These are phyloP conservation scores for Drosophila cracens DNA, from an alignment of 2,888 invertebrate species.

Conservation along the genomic window DNA sequence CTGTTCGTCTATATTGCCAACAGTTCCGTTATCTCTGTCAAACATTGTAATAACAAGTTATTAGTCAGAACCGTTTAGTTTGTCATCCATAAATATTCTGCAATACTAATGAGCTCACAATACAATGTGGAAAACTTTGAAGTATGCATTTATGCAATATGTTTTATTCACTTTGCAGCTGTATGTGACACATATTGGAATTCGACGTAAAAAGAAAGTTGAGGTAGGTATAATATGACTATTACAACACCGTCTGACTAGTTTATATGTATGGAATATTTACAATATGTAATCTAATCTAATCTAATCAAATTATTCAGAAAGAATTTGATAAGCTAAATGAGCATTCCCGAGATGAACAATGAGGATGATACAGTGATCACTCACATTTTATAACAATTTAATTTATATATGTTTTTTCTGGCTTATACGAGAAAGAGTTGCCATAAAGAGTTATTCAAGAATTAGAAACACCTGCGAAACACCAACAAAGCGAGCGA, in stretches of 20 bases:
- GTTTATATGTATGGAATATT: neutral
- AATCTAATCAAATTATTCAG: neutral
- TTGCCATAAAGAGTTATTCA: no score
- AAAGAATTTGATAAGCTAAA: neutral
- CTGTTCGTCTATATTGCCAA: neutral
- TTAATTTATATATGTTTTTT: neutral
- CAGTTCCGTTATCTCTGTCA: constrained; percentile 22
- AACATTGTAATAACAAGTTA: constrained; percentile 26
- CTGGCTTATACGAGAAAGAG: neutral
- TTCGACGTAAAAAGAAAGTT: neutral
- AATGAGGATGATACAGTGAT: neutral
- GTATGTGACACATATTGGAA: neutral
- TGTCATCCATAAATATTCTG: neutral
- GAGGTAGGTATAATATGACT: constrained; percentile 1
- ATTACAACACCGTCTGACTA: neutral
- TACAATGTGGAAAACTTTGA: neutral
- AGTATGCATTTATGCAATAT: no score
- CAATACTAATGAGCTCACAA: neutral
- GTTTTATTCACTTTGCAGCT: neutral
- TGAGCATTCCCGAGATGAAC: neutral
- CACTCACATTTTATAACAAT: neutral
- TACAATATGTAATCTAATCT: neutral
- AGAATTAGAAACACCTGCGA: neutral
- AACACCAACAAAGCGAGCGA: neutral
- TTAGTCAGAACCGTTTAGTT: neutral